Conservation (phyloP, 2,888 invertebrate species). For the Prosapia bicincta region DNA sequence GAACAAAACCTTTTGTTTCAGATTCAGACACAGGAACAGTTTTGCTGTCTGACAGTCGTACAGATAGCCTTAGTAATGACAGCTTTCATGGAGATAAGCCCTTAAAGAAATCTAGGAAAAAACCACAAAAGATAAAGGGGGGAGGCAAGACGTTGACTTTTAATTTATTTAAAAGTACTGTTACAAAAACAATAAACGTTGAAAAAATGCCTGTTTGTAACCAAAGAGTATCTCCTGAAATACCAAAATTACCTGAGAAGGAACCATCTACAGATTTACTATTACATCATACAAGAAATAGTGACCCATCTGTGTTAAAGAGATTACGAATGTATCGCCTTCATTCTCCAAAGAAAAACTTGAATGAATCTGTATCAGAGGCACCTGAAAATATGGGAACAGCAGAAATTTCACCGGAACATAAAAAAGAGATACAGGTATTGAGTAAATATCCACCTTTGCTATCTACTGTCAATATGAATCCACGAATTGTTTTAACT, state of each 20-base stretch:
- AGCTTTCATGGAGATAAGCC: conserved; percentile 1
- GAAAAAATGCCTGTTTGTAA: background rate
- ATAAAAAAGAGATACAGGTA: conserved; percentile 40
- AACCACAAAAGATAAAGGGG: background rate
- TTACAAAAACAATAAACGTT: background rate
- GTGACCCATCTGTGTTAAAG: conserved; percentile 54
- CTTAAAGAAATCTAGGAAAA: background rate
- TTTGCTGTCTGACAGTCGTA: conserved; percentile 1
- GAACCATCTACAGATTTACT: background rate
- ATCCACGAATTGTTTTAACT: conserved; percentile 48
- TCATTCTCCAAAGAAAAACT: conserved; percentile 44
- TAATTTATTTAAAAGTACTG: background rate
- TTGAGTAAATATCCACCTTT: conserved; percentile 41
- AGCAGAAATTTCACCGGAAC: conserved; percentile 41
- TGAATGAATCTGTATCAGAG: background rate
- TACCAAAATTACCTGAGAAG: background rate
- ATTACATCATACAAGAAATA: conserved; percentile 3
- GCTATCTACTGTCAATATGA: conserved; percentile 47
- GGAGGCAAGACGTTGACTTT: background rate
- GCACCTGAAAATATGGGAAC: conserved; percentile 41
- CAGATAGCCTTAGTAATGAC: conserved; percentile 1
- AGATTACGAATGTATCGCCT: conserved; percentile 52
- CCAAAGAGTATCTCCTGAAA: background rate
- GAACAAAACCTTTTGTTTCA: conserved; percentile 5
- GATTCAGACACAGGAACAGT: conserved; percentile 15